Base-by-base conservation (phyloP, 35 echinoderm and acorn worm genomes). In the Nesometra sesokonis region DNA sequence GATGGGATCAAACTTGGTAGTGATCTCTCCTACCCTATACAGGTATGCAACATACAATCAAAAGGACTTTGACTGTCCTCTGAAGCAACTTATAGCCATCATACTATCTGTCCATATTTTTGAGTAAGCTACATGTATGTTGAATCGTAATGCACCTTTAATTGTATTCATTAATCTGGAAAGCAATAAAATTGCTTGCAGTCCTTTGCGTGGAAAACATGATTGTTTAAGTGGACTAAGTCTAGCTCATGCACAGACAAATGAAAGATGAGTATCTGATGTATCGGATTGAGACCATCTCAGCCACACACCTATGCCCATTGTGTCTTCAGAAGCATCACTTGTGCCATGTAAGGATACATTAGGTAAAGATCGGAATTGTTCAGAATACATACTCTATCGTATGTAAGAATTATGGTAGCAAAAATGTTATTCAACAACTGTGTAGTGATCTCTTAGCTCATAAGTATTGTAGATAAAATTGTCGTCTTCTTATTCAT, bases 21-120 rank as follows among this genome's bases (percentile, higher is more conserved):
- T 90, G 19, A 94, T 94, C 37, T 94, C 92, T 15, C 92, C 92
- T 9, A 90, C 92, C 34, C 88, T 84, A 32, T 90, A 35, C 13
- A 35, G n/a, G n/a, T n/a, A 90, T 1, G 92, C 78, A 8, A 94
- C 92, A 83, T 87, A 90, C 3, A 85, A 90, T 32, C 88, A 84
- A 47, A 94, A 94, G 47, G 88, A 57, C 77, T 94, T 93, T 2
- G 90, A 88, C 31, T 87, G 43, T 27, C 90, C 80, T 30, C 90
- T 82, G 11, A 93, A 78, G 88, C 91, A 93, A 32, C 91, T 93
- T 36, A 91, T 88, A 0, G 47, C 90, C 13, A 87, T 93, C 87
- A 93, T 89, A 80, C 92, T 93, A 47, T 90, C 88, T 15, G 87
- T 93, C 91, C 91, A 43, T 4, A 43, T 43, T 15, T 23, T 87